Evolutionary conservation across 2,888 invertebrate species (phyloP).

Genomic region (Physocephala rufipes): DNA sequence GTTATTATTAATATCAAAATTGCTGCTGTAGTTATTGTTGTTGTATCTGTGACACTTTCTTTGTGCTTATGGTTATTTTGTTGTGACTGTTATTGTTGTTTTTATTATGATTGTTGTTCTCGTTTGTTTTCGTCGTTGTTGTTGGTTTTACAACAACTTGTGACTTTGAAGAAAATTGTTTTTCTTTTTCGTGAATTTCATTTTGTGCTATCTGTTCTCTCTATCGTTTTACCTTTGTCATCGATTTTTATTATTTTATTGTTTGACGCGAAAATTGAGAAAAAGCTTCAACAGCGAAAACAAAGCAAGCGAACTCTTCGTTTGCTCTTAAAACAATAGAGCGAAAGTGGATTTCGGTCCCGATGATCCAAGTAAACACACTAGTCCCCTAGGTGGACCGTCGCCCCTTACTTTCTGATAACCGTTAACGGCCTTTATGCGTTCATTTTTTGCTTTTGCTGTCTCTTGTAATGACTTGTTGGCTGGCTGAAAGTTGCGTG

Average conservation of each 20-base stretch:
- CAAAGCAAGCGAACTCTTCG: not conserved
- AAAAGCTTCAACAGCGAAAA: not conserved
- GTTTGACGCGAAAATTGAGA: too few relatives aligned
- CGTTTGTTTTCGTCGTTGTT: slow-evolving; percentile 6
- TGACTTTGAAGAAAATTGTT: not conserved
- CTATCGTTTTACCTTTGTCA: too few relatives aligned
- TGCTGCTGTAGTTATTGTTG: not conserved
- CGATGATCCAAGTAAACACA: too few relatives aligned
- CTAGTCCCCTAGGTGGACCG: too few relatives aligned
- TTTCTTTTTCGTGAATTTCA: not conserved
- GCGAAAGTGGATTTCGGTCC: too few relatives aligned
- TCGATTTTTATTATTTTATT: too few relatives aligned
- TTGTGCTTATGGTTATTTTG: not conserved
- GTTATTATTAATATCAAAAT: not conserved
- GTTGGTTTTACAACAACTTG: slow-evolving; percentile 11
- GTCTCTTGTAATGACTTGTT: too few relatives aligned
- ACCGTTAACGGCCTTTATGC: not conserved
- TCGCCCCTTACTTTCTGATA: too few relatives aligned
- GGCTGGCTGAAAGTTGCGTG: slow-evolving; percentile 28
- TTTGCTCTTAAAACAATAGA: not conserved
- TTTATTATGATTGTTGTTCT: not conserved
- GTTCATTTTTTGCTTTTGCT: slow-evolving; percentile 14
- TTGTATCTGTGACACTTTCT: not conserved
- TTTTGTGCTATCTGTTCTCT: not conserved
- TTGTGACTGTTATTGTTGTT: slow-evolving; percentile 20